phyloP scores from a whole-genome alignment of 2,888 invertebrate genomes.

The Hydroisotoma schaefferi region DNA sequence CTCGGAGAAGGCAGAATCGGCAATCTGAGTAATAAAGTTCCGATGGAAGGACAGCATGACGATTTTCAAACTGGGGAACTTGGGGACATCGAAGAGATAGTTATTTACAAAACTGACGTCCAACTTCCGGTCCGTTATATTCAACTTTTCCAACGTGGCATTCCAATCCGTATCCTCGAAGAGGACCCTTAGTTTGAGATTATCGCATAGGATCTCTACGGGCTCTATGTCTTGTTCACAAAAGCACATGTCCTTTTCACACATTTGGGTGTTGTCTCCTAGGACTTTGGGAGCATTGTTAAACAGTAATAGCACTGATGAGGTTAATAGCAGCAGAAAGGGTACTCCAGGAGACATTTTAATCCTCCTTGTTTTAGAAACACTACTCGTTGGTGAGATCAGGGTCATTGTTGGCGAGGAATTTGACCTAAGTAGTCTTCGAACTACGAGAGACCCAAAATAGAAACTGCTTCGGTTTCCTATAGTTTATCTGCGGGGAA shows the following conservation, averaged over 20 bases:
- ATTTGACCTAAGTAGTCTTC: too few species aligned
- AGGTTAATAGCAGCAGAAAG: too few species aligned
- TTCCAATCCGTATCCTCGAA: conserved; percentile 33
- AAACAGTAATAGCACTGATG: too few species aligned
- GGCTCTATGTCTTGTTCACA: conserved; percentile 13
- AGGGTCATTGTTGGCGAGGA: too few species aligned
- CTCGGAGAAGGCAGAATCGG: conserved; percentile 36
- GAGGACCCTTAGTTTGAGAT: conserved; percentile 11
- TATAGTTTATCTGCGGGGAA: too few species aligned
- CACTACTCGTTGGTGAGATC: too few species aligned
- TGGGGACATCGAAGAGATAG: conserved; percentile 15
- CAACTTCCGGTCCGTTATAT: conserved; percentile 12
- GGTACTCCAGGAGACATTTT: too few species aligned
- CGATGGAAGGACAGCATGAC: conserved; percentile 23
- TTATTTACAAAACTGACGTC: conserved; percentile 35
- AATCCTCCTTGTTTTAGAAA: too few species aligned
- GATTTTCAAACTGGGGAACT: conserved; percentile 28
- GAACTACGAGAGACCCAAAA: too few species aligned
- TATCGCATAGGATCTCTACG: conserved; percentile 16
- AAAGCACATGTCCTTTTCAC: conserved; percentile 3
- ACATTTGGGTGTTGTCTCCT: too few species aligned
- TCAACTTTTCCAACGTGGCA: conserved; percentile 26
- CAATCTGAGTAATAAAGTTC: conserved; percentile 36
- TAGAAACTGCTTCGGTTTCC: too few species aligned
- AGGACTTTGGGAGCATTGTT: too few species aligned